Evolutionary conservation across 2,113 vertebrate genomes (phyloP), one percentile per base, ranked within the genome.

Genomic region (Microcebus griseorufus): DNA sequence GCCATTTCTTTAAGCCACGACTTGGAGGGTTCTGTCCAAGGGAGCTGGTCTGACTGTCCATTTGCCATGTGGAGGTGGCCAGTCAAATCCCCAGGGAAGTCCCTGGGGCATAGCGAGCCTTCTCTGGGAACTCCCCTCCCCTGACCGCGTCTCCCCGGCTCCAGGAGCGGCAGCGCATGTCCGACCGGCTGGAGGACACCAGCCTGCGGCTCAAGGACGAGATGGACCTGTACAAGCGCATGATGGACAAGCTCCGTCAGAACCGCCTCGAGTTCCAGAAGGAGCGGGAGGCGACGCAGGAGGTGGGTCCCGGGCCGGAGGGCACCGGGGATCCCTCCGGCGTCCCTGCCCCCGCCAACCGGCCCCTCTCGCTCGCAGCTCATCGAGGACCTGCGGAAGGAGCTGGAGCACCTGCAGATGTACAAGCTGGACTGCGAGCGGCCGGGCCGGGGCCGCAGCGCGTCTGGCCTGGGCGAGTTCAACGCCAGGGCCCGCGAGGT

Each of bases 201-300:
- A 99, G 99, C 67, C 98, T 99, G 95, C 98, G 99, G 5, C 99
- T 99, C 95, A 99, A 99, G 98, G 99, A 99, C 0, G 99, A 99
- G 98, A 99, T 99, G 99, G 99, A 99, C 96, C 97, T 99, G 91
- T 99, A 99, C 98, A 99, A 99, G 97, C 99, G 99, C 95, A 99
- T 99, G 99, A 99, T 99, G 99, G 99, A 99, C 97, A 99, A 99
- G 98, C 98, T 99, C 98, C 98, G 99, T n/a, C 99, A 99, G 98
- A 99, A 99, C 98, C 98, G 99, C 60, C 98, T 99, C 0, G 99
- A 99, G 92, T 99, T 99, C 97, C 99, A 99, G 97, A 99, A 99
- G 97, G 99, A 99, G 98, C 99, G 99, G 85, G 99, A 99, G 64
- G 99, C 99, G 2, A 99, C 99, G 0, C 99, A 99, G 97, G 99